Evolutionary conservation across 2,113 vertebrate genomes (phyloP).

Genomic region (Actenoides hombroni): DNA sequence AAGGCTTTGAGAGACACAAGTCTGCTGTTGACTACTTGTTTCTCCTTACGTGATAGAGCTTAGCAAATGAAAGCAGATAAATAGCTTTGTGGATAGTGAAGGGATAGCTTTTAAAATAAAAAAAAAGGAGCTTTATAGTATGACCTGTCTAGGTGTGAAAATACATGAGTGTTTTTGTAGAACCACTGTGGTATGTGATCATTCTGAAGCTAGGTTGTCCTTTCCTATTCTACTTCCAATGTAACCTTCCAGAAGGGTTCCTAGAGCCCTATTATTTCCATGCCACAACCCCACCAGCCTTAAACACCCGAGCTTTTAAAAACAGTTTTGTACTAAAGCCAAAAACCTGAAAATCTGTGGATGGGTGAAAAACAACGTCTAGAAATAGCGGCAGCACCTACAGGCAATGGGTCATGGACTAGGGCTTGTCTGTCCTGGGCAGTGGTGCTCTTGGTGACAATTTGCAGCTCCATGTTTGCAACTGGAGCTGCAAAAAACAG

Average conservation of each 20-base stretch:
- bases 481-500: neutral
- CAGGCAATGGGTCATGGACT: neutral
- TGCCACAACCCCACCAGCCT: neutral
- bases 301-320: neutral
- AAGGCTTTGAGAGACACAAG: neutral
- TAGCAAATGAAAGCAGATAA: neutral
- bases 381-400: neutral
- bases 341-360: neutral
- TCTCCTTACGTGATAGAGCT: neutral
- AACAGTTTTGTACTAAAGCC: neutral
- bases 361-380: neutral
- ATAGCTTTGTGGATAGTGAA: neutral
- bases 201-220: neutral
- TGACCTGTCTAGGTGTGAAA: neutral
- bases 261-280: neutral
- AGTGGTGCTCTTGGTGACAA: neutral
- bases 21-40: neutral
- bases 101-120: neutral
- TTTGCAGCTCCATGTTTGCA: neutral
- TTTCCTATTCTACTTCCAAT: neutral
- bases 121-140: neutral
- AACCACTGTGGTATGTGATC: neutral
- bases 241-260: neutral
- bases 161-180: neutral
- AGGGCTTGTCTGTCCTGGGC: neutral